A percentile compares a stretch with the other conserved stretches of the same genome.
These are phyloP conservation scores for Bungarus multicinctus DNA, from an alignment of 2,113 vertebrate species.

Conservation along the genomic window DNA sequence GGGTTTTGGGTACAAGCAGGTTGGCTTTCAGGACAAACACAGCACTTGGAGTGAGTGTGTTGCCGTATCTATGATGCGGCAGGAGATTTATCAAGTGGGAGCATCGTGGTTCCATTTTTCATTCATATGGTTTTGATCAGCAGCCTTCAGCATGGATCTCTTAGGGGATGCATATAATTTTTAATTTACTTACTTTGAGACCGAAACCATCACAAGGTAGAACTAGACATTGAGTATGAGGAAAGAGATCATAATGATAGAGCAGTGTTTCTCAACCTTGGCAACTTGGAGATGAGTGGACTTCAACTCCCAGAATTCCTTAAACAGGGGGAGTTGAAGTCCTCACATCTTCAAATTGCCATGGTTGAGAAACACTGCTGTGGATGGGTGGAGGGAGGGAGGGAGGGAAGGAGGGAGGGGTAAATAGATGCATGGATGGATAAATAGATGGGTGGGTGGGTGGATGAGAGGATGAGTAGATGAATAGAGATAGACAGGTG, in stretches of 20 bases:
- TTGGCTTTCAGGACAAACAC: not conserved
- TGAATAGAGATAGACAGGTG: too few species aligned
- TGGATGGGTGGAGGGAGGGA: too few species aligned
- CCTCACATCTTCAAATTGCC: not conserved
- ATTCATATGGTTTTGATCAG: not conserved
- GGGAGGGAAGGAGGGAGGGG: too few species aligned
- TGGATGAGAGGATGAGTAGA: too few species aligned
- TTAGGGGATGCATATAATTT: not conserved
- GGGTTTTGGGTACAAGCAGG: not conserved
- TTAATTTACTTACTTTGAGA: not conserved
- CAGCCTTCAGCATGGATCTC: not conserved
- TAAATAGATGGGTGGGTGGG: not conserved
- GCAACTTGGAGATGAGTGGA: not conserved
- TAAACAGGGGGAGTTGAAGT: not conserved
- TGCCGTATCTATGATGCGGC: not conserved
- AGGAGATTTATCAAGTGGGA: not conserved
- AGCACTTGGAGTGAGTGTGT: too few species aligned
- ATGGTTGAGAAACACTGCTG: too few species aligned
- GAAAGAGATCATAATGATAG: not conserved
- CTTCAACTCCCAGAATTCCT: not conserved
- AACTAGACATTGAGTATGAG: not conserved
- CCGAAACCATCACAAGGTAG: not conserved
- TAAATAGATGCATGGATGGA: too few species aligned
- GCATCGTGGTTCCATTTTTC: not conserved
- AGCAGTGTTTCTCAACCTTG: not conserved